Conservation (phyloP, 2,113 vertebrate genomes). For the Catharus bicknelli region DNA sequence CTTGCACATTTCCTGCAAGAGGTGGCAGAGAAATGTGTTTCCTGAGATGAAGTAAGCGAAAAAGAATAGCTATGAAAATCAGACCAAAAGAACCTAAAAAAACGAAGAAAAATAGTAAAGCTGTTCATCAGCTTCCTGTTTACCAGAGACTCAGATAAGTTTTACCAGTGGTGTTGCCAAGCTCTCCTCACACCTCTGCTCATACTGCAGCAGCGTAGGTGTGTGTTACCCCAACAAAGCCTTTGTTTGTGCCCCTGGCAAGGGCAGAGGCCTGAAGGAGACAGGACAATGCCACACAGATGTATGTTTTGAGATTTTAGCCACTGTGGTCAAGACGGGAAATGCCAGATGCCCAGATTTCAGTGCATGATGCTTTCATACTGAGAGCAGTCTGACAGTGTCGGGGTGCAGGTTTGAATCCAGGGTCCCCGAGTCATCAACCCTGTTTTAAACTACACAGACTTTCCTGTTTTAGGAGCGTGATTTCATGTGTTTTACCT, state of each 20-base stretch:
- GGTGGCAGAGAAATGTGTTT: constrained; percentile 53
- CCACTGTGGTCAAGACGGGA: background rate
- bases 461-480: background rate
- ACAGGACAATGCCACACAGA: background rate
- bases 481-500: background rate
- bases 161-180: fast-evolving
- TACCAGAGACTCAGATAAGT: background rate
- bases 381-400: background rate
- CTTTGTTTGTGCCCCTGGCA: fast-evolving
- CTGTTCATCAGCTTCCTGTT: constrained; percentile 48
- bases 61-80: constrained; percentile 13
- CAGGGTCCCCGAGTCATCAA: background rate
- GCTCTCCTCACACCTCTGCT: background rate
- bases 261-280: background rate
- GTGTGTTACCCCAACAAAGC: background rate
- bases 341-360: background rate
- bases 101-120: background rate
- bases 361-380: fast-evolving
- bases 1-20: constrained; percentile 56
- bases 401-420: background rate
- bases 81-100: constrained; percentile 13
- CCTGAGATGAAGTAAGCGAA: constrained; percentile 28
- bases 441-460: background rate
- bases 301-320: background rate
- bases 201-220: fast-evolving